Evolutionary conservation across 2,797 vertebrate genomes (phyloP).

Genomic region (Orientallactaga sibirica): DNA sequence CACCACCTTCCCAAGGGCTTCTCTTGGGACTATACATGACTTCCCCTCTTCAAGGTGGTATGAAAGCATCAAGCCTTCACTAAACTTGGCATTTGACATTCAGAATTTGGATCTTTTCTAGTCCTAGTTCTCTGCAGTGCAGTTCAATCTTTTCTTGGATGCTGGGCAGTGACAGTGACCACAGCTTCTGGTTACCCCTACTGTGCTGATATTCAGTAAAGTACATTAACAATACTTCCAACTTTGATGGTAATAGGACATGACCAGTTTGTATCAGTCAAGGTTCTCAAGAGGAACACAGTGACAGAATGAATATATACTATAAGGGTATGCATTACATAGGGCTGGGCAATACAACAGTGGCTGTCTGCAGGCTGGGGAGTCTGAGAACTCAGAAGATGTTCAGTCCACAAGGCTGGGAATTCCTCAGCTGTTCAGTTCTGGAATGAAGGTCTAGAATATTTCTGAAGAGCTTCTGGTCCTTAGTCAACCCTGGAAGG

Average conservation of each 20-base stretch:
- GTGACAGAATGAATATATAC: too few species aligned
- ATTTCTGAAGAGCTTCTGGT: too few species aligned
- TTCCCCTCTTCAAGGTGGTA: not conserved
- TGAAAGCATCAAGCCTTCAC: not conserved
- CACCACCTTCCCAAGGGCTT: rapidly evolving
- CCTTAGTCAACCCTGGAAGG: too few species aligned
- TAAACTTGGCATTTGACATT: not conserved
- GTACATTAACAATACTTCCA: not conserved
- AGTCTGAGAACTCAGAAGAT: too few species aligned
- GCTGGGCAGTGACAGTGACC: not conserved
- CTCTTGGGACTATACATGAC: rapidly evolving
- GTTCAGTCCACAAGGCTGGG: too few species aligned
- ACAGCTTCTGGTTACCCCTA: not conserved
- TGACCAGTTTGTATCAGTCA: not conserved
- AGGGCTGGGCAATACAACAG: too few species aligned
- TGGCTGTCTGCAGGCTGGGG: too few species aligned
- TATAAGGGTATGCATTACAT: too few species aligned
- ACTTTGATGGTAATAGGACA: rapidly evolving
- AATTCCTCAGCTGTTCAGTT: too few species aligned
- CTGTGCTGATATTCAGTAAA: too few species aligned
- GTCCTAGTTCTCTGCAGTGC: rapidly evolving
- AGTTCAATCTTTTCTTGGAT: not conserved
- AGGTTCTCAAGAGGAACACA: too few species aligned
- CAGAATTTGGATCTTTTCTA: not conserved
- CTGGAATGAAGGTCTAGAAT: too few species aligned